Evolutionary conservation across 1,140 invertebrate species (phyloP).

Genomic region (Fopius arisanus): DNA sequence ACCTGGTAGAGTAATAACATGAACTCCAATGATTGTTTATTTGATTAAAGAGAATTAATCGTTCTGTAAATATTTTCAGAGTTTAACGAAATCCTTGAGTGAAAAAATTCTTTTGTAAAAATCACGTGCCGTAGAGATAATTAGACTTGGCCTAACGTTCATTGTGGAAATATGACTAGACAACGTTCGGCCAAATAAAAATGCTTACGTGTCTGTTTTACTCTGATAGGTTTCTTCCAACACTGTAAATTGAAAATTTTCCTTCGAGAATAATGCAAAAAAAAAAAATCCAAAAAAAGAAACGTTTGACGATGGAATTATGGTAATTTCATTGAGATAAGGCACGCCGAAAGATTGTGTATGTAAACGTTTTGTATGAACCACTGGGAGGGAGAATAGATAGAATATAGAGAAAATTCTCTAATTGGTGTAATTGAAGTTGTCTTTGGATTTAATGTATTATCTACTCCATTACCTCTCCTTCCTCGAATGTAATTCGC

Average conservation of each 20-base stretch:
- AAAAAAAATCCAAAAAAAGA: neutral
- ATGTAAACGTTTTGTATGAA: neutral
- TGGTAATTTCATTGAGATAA: neutral
- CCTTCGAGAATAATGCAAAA: neutral
- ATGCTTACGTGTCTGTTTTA: neutral
- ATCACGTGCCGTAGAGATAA: neutral
- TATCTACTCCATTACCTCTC: neutral
- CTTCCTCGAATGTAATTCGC: neutral
- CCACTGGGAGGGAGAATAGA: neutral
- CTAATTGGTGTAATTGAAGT: neutral
- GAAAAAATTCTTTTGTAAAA: slow-evolving; percentile 19
- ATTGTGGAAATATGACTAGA: neutral
- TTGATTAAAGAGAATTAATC: slow-evolving; percentile 5
- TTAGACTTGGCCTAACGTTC: neutral
- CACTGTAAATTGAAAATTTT: neutral
- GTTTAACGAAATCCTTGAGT: neutral
- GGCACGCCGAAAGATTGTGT: neutral
- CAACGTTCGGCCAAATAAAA: neutral
- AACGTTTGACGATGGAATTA: neutral
- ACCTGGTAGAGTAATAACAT: slow-evolving; percentile 9
- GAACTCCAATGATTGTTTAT: neutral
- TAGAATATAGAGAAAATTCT: neutral
- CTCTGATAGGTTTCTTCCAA: slow-evolving; percentile 3
- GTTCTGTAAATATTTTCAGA: slow-evolving; percentile 25
- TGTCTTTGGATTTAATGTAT: neutral